Base-by-base conservation (phyloP, 2,797 vertebrate genomes). In the Gymnoscopelus microlampas region DNA sequence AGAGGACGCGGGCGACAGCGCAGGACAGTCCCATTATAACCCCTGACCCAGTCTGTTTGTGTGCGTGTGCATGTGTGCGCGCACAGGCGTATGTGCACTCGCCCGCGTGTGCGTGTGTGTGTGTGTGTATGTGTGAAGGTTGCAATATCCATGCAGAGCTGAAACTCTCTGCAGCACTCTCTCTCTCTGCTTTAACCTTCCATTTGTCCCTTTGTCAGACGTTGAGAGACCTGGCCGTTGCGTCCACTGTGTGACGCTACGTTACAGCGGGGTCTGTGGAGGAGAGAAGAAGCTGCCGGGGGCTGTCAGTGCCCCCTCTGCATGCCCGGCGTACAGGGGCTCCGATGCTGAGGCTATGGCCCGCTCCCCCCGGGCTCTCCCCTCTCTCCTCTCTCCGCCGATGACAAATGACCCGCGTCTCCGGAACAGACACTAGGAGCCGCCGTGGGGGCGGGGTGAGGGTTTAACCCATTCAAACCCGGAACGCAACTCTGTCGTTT, bases 391-490 rank as follows among this genome's bases (percentile, higher is more conserved):
- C 87, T 80, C 71, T 76, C 77, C 79, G 83, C 83, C 86, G 84
- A 91, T 90, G 91, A 92, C 88, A 88, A 92, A 91, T 89, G 90
- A 91, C 89, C 90, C 77, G 83, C 85, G 86, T 91, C 84, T 89
- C 76, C 32, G 66, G 76, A 89, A 88, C 87, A 84, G 89, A 88
- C 90, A 82, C 71, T 2, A 62, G 70, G 82, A 84, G 82, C 82
- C 76, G 82, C 69, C 9, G 76, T 67, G 72, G 80, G 82, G 88
- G 86, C 14, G 79, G 83, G 78, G 74, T 79, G 77, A 85, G 75
- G 77, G 79, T 87, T 92, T 93, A 19, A 19, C 19, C 19, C 19
- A 19, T 19, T 19, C 19, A 19, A 1, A 1, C 19, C 19, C 1
- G 19, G 1, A 19, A 19, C 19, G 19, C 19, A 19, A 1, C 19